These are phyloP conservation scores for Wasmannia auropunctata DNA, from an alignment of 1,140 invertebrate species.

Conservation along the genomic window DNA sequence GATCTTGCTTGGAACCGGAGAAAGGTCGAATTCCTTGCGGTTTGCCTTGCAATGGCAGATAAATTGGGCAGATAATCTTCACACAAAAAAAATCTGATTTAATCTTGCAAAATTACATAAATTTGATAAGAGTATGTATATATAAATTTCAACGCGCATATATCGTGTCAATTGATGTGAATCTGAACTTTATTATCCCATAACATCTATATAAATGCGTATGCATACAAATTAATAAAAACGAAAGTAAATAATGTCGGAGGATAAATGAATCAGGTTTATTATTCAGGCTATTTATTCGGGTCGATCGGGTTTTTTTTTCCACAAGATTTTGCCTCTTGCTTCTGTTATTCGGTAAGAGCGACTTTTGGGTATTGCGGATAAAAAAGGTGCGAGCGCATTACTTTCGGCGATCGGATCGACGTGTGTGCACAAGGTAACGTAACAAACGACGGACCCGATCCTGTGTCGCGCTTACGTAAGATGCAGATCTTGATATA, in stretches of 20 bases:
- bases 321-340: neutral
- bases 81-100: neutral
- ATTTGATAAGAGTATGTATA: neutral
- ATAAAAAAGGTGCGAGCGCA: neutral
- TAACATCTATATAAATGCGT: neutral
- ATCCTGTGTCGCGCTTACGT: slow-evolving; percentile 50
- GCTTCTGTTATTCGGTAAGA: neutral
- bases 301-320: neutral
- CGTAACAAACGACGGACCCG: slow-evolving; percentile 30
- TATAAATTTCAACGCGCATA: neutral
- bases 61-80: neutral
- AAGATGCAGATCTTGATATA: slow-evolving; percentile 68
- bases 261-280: neutral
- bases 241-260: neutral
- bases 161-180: neutral
- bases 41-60: neutral
- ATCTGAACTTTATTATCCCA: neutral
- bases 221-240: neutral
- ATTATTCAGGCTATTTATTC: slow-evolving; percentile 1
- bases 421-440: neutral
- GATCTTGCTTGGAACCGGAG: neutral
- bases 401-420: slow-evolving; percentile 39
- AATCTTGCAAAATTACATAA: neutral
- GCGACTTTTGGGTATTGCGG: neutral
- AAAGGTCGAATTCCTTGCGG: slow-evolving; percentile 19